Conservation (phyloP, 2,888 invertebrate species). For the Trichogramma dendrolimi region DNA sequence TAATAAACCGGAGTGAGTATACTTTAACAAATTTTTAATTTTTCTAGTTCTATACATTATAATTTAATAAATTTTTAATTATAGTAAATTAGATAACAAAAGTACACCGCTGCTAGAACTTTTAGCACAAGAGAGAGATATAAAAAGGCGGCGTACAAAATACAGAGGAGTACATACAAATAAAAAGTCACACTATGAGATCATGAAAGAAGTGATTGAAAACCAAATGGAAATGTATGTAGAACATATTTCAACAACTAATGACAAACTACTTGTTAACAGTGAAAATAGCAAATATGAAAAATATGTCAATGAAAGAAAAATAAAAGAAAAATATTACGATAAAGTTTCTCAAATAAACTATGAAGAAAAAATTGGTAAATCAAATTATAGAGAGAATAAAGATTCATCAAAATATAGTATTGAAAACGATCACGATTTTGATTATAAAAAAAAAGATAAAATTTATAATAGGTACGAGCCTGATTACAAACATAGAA, state of each 20-base stretch:
- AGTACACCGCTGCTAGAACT: constrained; percentile 41
- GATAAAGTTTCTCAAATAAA: neutral
- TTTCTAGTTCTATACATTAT: constrained; percentile 1
- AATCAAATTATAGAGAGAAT: neutral
- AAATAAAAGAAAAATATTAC: neutral
- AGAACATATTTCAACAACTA: constrained; percentile 35
- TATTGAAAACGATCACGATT: neutral
- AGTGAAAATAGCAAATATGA: neutral
- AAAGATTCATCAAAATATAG: neutral
- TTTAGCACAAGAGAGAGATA: constrained; percentile 45
- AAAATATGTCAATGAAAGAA: constrained; percentile 4
- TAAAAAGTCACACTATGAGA: constrained; percentile 47
- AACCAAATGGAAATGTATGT: constrained; percentile 48
- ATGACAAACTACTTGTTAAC: constrained; percentile 10
- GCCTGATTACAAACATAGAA: neutral
- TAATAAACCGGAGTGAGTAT: constrained; percentile 19
- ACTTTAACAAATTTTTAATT: constrained; percentile 2
- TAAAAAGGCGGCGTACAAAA: constrained; percentile 46
- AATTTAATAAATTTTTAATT: neutral
- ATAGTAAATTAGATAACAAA: constrained; percentile 2
- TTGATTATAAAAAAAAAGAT: neutral
- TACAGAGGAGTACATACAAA: constrained; percentile 49
- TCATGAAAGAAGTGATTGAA: constrained; percentile 47
- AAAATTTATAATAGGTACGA: neutral
- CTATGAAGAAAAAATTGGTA: neutral